Evolutionary conservation across 2,113 vertebrate genomes (phyloP).

Genomic region (Rattus norvegicus): DNA sequence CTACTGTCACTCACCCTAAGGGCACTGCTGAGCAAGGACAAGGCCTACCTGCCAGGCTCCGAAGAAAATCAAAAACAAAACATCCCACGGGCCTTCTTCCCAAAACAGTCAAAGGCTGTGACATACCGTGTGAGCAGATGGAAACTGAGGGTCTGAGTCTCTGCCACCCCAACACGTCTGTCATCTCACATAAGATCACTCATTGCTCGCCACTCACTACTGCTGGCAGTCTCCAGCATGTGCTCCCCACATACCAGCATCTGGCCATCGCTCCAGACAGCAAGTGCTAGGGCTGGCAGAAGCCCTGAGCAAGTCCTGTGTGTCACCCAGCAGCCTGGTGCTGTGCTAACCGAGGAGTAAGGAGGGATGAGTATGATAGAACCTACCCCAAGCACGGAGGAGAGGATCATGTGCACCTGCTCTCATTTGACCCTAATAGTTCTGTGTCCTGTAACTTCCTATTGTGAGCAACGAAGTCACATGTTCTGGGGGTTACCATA

Average conservation of each 20-base stretch:
- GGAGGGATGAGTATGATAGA: background rate
- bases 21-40: background rate
- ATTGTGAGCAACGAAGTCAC: background rate
- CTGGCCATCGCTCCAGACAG: background rate
- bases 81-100: fast-evolving
- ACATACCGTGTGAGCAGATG: background rate
- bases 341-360: background rate
- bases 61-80: background rate
- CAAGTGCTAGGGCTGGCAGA: background rate
- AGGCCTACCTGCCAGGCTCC: background rate
- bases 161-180: fast-evolving
- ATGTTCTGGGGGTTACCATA: background rate
- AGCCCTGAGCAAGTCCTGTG: background rate
- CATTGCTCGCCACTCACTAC: background rate
- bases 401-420: no score
- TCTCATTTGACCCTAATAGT: background rate
- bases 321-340: background rate
- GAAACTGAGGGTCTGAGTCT: background rate
- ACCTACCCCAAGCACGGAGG: background rate
- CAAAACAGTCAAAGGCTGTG: background rate
- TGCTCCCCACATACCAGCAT: background rate
- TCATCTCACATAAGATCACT: background rate
- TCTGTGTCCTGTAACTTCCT: background rate
- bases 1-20: background rate
- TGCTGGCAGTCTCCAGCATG: background rate